Base-by-base conservation (phyloP, 1,140 invertebrate species). In the Lepidotrigona ventralis region DNA sequence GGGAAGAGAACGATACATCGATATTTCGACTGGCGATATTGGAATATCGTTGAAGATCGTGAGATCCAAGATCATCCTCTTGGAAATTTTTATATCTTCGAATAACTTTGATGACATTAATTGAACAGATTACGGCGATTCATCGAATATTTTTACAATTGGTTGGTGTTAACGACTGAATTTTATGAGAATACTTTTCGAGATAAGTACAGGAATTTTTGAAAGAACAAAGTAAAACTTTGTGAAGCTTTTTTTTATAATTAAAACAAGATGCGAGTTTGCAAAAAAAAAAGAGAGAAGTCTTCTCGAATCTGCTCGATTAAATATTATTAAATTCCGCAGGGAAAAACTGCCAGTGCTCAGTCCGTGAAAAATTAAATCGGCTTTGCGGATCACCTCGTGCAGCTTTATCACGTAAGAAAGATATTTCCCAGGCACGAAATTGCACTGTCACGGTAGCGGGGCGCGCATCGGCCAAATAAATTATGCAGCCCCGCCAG, bases 401-500 rank as follows among this genome's bases (percentile, higher is more conserved):
- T 23, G 11, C 33, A 14, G 14, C 15, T 23, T 26, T 46, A 46
- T 51, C 58, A 76, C 39, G 73, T 64, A 63, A 26, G 33, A 46
- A 11, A 53, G 76, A 68, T n/a, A 60, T 53, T 9, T 78, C 33
- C 63, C 2, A 78, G 63, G 63, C 51, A n/a, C n/a, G 68, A 78
- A 53, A 77, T 53, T 29, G 46, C 39, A n/a, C 39, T 15, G 63
- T 78, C 75, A 66, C 56, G 33, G 23, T 26, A 77, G 12, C n/a
- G 14, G 21, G 51, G 1, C 56, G 1, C 56, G 58, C 51, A 51
- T 56, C 68, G 26, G 9, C n/a, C 33, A 56, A 71, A 60, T 69
- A 71, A 78, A 79, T 79, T 71, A 70, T 71, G 68, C 78, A 60
- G 26, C 29, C n/a, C 1, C 54, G 19, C 12, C 33, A 33, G 21